Evolutionary conservation across 2,888 invertebrate species (phyloP), one percentile per base, ranked within the genome.

Genomic region (Arenicola marina): DNA sequence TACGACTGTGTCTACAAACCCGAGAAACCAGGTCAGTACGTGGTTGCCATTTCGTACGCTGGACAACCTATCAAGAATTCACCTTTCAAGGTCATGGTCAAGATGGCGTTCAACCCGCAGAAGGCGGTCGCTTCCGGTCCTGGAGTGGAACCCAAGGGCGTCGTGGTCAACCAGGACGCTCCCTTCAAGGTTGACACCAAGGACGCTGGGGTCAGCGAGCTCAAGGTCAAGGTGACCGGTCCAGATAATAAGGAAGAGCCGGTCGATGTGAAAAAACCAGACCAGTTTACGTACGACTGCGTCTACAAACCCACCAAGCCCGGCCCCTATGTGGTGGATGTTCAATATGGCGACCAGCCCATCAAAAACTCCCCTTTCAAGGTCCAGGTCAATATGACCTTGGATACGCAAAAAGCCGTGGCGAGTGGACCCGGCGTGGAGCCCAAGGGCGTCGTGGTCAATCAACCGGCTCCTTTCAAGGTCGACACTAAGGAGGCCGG

Each of bases 401-500:
- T 89, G 34, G 91, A 93, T 83, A 88, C 92, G 2, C 89, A 89
- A 68, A 91, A 91, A 79, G 91, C 91, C 29, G n/a, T n/a, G n/a
- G n/a, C n/a, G n/a, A 89, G 88, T 75, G 93, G 92, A 0, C 89
- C 91, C 2, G 92, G 92, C 28, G 84, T 93, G 53, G 91, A 92
- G 67, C 87, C 90, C 4, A 87, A 87, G 28, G 88, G 89, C 72
- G 89, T 90, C 46, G 86, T 90, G 64, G 88, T 90, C 65, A 88
- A 88, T 24, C 87, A 89, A 28, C 90, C 91, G 79, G 96, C 96
- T 80, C 91, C 91, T 79, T 99, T 99, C 84, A 92, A 91, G 1
- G 90, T 99, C 21, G 90, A 91, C 73, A 92, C 93, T 61, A 89
- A 89, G 28, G 92, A 95, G 83, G 98, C 97, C 66, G 98, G 98